A percentile compares a stretch with the other conserved stretches of the same genome.
These are phyloP conservation scores for Bombylius discolor DNA, from an alignment of 2,888 invertebrate species.

Conservation along the genomic window DNA sequence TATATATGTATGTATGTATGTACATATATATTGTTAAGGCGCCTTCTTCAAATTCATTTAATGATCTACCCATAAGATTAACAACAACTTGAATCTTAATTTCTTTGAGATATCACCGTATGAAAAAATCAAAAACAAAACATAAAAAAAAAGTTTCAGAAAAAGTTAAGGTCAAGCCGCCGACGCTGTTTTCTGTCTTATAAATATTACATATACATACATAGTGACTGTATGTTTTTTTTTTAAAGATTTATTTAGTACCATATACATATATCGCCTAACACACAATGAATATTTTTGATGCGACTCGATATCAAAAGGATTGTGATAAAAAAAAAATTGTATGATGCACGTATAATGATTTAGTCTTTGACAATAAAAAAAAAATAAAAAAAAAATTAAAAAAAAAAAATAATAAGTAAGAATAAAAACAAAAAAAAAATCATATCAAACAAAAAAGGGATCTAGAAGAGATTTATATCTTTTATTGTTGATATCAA, in stretches of 20 bases:
- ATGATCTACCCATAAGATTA: constrained; percentile 10
- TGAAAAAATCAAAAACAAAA: neutral
- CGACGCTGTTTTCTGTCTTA: neutral
- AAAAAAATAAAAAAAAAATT: neutral
- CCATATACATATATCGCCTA: no score
- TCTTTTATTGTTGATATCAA: constrained; percentile 7
- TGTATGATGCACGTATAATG: no score
- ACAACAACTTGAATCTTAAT: neutral
- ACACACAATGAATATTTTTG: no score
- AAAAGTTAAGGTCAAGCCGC: neutral
- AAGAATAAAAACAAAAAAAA: constrained; percentile 4
- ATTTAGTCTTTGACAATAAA: no score
- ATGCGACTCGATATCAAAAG: no score
- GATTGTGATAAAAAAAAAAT: no score
- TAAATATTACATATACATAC: neutral
- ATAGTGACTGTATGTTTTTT: neutral
- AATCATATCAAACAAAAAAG: constrained; percentile 13
- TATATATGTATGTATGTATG: neutral
- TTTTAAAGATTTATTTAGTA: no score
- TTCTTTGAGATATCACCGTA: neutral
- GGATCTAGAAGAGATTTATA: constrained; percentile 13
- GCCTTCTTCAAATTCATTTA: constrained; percentile 10
- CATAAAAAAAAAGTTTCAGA: no score
- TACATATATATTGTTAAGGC: constrained; percentile 1
- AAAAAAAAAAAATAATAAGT: neutral